Evolutionary conservation across 2,113 vertebrate genomes (phyloP), one percentile per base, ranked within the genome.

Genomic region (Malaclemys terrapin): DNA sequence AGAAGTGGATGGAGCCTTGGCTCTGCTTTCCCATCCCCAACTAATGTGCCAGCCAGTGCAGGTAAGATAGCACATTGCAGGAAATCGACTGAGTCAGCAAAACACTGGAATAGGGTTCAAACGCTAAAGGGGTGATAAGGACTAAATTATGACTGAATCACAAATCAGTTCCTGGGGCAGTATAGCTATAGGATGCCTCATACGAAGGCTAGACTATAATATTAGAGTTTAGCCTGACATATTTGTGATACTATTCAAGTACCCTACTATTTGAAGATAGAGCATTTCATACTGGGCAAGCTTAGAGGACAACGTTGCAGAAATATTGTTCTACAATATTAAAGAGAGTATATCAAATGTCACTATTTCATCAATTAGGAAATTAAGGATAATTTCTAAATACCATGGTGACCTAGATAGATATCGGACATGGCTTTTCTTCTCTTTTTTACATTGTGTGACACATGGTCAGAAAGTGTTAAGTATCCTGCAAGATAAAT

Each of bases 211-310:
- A 79, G 20, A 59, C 5, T n/a, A 1, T 17, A 50, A 69, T 50
- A 45, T 0, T 1, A 72, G 1, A 9, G 72, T 14, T 6, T 10
- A 4, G n/a, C 5, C 25, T 31, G 6, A 17, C 6, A 0, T 0
- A 0, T 0, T 24, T 9, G 2, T 8, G 17, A 45, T 75, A 38
- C 8, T 38, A 6, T n/a, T 52, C 1, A 0, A 59, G 57, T 19
- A 24, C 6, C 10, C 6, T 25, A 47, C 22, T 19, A 62, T 38
- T 5, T 31, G 79, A 53, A 24, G 49, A 80, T 52, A 35, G 3
- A n/a, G 17, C 31, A 22, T 19, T 79, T 78, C 29, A 62, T 62
- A 75, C 42, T 75, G n/a, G 17, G 22, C 13, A 45, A 75, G 5
- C 11, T 79, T 69, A 49, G 1, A 82, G 56, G 42, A 85, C 42